Evolutionary conservation across 2,888 invertebrate species (phyloP).

Genomic region (Crematogaster levior): DNA sequence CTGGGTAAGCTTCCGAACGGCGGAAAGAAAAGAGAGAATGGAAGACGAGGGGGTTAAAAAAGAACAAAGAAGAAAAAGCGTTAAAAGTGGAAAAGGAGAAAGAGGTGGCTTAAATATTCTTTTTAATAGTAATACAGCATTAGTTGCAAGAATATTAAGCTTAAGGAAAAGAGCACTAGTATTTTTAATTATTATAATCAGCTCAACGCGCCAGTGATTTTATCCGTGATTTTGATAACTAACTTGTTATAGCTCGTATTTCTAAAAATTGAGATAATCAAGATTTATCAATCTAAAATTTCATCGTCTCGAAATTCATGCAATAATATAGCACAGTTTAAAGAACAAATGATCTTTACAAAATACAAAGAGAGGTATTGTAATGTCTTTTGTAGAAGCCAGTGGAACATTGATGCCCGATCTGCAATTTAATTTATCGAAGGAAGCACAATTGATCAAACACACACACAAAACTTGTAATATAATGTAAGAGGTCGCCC

Average conservation of each 20-base stretch:
- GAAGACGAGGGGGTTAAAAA: not conserved
- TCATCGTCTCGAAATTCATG: not conserved
- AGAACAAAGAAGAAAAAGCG: not conserved
- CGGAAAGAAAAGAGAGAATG: slow-evolving; percentile 17
- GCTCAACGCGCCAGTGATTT: not conserved
- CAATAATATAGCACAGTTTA: not conserved
- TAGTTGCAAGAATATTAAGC: slow-evolving; percentile 3
- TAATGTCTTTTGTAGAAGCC: too few species aligned
- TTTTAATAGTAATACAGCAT: not conserved
- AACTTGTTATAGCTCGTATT: not conserved
- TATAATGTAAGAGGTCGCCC: too few species aligned
- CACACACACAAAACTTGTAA: too few species aligned
- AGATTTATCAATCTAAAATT: not conserved
- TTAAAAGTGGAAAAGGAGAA: not conserved
- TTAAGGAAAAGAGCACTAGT: not conserved
- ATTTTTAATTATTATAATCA: slow-evolving; percentile 28
- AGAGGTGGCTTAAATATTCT: not conserved
- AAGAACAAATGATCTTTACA: not conserved
- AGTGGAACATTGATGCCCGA: too few species aligned
- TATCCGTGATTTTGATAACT: not conserved
- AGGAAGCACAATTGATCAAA: too few species aligned
- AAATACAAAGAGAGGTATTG: too few species aligned
- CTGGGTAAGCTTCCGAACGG: slow-evolving; percentile 44
- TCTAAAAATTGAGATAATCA: not conserved
- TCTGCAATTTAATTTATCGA: too few species aligned